These are phyloP conservation scores for Solenopsis fugax DNA, from an alignment of 1,140 invertebrate species.

Conservation along the genomic window DNA sequence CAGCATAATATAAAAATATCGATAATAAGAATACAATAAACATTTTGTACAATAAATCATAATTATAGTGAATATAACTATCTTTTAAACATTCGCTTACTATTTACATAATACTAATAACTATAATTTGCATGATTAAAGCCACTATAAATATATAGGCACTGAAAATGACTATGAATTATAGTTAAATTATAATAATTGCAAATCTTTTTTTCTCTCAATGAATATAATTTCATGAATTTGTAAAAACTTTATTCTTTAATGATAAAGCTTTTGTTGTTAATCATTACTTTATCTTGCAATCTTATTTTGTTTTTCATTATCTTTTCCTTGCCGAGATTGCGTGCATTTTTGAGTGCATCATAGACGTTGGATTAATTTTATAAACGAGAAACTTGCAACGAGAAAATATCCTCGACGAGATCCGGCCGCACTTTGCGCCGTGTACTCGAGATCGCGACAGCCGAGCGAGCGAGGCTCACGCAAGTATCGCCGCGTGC, in stretches of 20 bases:
- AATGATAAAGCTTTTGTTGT: neutral
- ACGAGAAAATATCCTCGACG: neutral
- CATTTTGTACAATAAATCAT: too few species aligned
- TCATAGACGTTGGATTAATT: neutral
- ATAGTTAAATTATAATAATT: too few species aligned
- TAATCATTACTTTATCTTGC: neutral
- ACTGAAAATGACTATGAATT: too few species aligned
- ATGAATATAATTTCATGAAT: too few species aligned
- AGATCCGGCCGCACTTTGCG: conserved; percentile 22
- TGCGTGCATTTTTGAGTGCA: neutral
- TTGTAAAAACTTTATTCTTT: neutral
- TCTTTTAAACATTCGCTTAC: too few species aligned
- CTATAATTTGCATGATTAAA: too few species aligned
- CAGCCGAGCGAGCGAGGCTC: neutral
- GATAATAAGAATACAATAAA: too few species aligned
- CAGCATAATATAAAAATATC: too few species aligned
- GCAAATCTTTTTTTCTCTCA: too few species aligned
- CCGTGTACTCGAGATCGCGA: neutral
- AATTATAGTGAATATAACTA: too few species aligned
- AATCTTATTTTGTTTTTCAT: neutral
- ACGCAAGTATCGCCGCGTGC: neutral
- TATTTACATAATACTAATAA: too few species aligned
- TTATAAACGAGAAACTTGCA: neutral
- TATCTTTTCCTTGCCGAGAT: neutral
- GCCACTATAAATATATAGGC: too few species aligned